Conservation (phyloP, 2,888 invertebrate species). For the Epicampocera succincta region DNA sequence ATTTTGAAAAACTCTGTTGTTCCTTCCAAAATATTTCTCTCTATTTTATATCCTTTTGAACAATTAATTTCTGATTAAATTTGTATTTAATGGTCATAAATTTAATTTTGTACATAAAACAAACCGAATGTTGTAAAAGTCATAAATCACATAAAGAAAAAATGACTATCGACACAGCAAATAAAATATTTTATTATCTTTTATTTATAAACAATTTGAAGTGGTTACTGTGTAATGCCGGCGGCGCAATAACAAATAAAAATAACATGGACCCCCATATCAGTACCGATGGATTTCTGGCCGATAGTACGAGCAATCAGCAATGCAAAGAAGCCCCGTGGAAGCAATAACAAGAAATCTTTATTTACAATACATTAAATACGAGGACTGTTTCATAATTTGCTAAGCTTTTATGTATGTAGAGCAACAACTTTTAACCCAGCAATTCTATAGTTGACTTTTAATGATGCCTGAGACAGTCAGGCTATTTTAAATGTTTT, state of each 20-base stretch:
- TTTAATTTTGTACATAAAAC: slow-evolving; percentile 2
- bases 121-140: slow-evolving; percentile 18
- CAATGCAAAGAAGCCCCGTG: slow-evolving; percentile 13
- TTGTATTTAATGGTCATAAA: background rate
- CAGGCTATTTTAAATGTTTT: too few relatives aligned
- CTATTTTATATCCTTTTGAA: background rate
- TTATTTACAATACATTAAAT: too few relatives aligned
- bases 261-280: slow-evolving; percentile 20
- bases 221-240: slow-evolving; percentile 57
- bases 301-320: slow-evolving; percentile 41
- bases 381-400: too few relatives aligned
- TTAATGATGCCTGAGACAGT: too few relatives aligned
- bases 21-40: too few relatives aligned
- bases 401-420: too few relatives aligned
- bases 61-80: background rate
- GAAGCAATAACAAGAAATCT: too few relatives aligned
- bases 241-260: slow-evolving; percentile 59
- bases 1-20: too few relatives aligned
- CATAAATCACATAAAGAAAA: slow-evolving; percentile 55
- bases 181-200: slow-evolving; percentile 43
- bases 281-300: background rate
- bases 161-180: slow-evolving; percentile 56
- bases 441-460: too few relatives aligned
- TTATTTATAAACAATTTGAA: slow-evolving; percentile 39
- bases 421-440: too few relatives aligned